Percentiles rank a stretch among this genome's conserved stretches.
phyloP scores from a whole-genome alignment of 1,140 invertebrate genomes.

The Zaprionus nigranus region DNA sequence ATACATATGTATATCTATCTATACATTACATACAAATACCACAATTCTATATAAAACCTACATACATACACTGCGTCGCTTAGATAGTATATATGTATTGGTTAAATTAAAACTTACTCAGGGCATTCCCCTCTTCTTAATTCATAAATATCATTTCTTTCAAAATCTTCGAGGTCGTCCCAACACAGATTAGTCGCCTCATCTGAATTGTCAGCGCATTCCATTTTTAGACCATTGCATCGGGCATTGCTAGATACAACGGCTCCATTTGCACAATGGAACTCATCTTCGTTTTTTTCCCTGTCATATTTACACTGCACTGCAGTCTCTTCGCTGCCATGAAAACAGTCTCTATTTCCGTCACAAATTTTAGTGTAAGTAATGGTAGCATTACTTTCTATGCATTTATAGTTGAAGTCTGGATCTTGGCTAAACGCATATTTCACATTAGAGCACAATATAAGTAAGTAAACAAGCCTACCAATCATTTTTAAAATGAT shows the following conservation, averaged over 20 bases:
- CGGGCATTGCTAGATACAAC: accelerated
- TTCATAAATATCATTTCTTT: background rate
- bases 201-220: background rate
- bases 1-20: too few relatives aligned
- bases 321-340: background rate
- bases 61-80: too few relatives aligned
- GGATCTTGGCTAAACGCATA: background rate
- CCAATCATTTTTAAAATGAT: background rate
- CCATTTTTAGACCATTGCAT: background rate
- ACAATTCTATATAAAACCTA: too few relatives aligned
- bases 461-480: background rate
- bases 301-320: background rate
- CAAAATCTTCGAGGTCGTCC: background rate
- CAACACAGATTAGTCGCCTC: background rate
- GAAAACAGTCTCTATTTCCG: background rate
- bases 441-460: background rate
- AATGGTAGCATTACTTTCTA: background rate
- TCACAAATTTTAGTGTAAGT: background rate
- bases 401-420: background rate
- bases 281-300: accelerated
- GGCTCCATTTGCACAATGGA: background rate
- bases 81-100: too few relatives aligned
- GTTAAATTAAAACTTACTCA: background rate
- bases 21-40: too few relatives aligned
- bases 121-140: background rate